These are phyloP conservation scores for Euproctis similis DNA, from an alignment of 2,888 invertebrate genomes.

Conservation along the genomic window DNA sequence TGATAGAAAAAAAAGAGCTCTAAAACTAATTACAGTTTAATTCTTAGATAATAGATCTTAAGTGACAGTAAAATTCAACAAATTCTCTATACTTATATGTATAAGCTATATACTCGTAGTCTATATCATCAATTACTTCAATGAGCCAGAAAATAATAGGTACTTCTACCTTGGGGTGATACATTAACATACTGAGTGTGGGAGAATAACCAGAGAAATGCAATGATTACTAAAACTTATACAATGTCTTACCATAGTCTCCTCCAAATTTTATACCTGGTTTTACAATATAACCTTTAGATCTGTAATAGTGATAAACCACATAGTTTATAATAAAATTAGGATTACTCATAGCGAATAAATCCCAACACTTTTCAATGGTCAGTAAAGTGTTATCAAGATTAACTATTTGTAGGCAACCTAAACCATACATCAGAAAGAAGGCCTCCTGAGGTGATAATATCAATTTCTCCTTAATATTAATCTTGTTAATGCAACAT, in stretches of 20 bases:
- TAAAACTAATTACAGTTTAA: too few species aligned
- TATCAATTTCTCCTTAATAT: conserved; percentile 78
- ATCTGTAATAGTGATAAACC: conserved; percentile 88
- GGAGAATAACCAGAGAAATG: too few species aligned
- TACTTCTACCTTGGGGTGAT: too few species aligned
- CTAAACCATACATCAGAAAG: conserved; percentile 80
- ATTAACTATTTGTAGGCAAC: conserved; percentile 79
- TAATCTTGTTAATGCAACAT: conserved; percentile 76
- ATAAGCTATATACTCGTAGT: too few species aligned
- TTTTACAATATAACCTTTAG: conserved; percentile 94
- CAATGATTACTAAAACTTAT: too few species aligned
- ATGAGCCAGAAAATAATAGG: too few species aligned
- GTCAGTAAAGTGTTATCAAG: conserved; percentile 64
- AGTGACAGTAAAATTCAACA: too few species aligned
- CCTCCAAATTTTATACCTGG: conserved; percentile 92
- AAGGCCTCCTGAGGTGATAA: conserved; percentile 87
- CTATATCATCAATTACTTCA: too few species aligned
- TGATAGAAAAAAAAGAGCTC: too few species aligned
- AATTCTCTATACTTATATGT: too few species aligned
- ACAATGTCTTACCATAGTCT: conserved; percentile 84
- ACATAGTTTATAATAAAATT: conserved; percentile 82
- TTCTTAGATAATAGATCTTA: too few species aligned
- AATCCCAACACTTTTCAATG: conserved; percentile 72
- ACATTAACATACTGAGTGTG: too few species aligned
- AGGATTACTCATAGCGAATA: conserved; percentile 74